Percentiles rank a stretch among this genome's conserved stretches.
Evolutionary conservation across 2,797 vertebrate genomes (phyloP).

Genomic region (Acanthurus tractus): DNA sequence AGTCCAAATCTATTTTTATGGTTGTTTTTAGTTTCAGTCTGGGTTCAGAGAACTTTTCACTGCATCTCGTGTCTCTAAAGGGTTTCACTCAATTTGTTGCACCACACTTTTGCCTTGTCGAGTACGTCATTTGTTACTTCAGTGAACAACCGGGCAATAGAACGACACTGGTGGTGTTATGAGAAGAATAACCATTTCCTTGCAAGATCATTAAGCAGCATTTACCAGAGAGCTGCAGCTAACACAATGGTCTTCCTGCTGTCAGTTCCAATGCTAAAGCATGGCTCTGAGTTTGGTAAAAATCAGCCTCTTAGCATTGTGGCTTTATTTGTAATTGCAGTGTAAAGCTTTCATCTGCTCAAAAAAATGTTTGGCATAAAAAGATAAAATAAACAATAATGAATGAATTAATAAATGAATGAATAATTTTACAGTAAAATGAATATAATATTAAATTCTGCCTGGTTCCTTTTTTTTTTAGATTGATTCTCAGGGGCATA

Average conservation of each 20-base stretch:
- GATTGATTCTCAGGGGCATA: not conserved
- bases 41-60: not conserved
- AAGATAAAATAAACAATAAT: not conserved
- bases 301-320: not conserved
- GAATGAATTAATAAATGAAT: too few species aligned
- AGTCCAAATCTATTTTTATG: constrained; percentile 14
- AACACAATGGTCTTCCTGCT: constrained; percentile 22
- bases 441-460: not conserved
- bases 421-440: not conserved
- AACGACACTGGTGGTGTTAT: constrained; percentile 16
- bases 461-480: not conserved
- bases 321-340: not conserved
- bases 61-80: not conserved
- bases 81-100: not conserved
- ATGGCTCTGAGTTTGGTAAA: constrained; percentile 6
- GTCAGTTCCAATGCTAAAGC: constrained; percentile 21
- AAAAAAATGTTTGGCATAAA: constrained; percentile 29
- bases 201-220: constrained; percentile 20
- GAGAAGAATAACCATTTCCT: constrained; percentile 34
- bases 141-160: constrained; percentile 6
- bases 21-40: not conserved
- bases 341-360: constrained; percentile 51
- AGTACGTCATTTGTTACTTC: constrained; percentile 4
- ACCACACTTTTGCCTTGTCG: not conserved
- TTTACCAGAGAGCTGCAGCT: constrained; percentile 30